Conservation (phyloP, 2,797 vertebrate species). For the Xenops minutus region DNA sequence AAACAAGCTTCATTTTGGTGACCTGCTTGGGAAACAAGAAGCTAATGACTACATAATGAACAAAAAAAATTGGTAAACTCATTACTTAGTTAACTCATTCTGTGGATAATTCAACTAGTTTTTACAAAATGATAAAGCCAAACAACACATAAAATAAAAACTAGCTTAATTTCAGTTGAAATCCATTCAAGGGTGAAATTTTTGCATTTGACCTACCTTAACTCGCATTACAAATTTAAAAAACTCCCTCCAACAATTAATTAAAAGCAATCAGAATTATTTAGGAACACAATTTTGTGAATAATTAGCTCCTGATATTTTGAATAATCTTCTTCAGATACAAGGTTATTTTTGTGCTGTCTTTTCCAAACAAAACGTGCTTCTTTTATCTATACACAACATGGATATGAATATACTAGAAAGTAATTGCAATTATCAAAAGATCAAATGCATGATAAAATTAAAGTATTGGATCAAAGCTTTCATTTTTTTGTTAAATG, state of each 20-base stretch:
- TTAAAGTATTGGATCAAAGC: slow-evolving; percentile 1
- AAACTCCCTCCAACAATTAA: neutral
- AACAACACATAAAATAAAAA: neutral
- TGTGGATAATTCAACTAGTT: neutral
- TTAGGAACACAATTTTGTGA: neutral
- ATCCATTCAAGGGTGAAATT: neutral
- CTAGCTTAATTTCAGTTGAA: neutral
- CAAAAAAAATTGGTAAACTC: neutral
- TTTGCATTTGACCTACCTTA: neutral
- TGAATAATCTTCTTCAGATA: neutral
- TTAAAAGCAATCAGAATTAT: neutral
- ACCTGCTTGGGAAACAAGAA: neutral
- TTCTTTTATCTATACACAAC: slow-evolving; percentile 32
- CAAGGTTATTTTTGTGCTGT: neutral
- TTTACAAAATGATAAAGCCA: neutral
- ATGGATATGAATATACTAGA: neutral
- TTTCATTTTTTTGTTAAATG: neutral
- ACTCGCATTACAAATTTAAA: neutral
- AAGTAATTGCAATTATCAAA: slow-evolving; percentile 20
- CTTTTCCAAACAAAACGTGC: neutral
- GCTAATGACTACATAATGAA: neutral
- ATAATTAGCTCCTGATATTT: neutral
- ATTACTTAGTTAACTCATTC: neutral
- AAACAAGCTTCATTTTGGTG: neutral
- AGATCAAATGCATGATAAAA: neutral